These are phyloP conservation scores for Pedetes capensis DNA, from an alignment of 2,113 vertebrate genomes.

Conservation along the genomic window DNA sequence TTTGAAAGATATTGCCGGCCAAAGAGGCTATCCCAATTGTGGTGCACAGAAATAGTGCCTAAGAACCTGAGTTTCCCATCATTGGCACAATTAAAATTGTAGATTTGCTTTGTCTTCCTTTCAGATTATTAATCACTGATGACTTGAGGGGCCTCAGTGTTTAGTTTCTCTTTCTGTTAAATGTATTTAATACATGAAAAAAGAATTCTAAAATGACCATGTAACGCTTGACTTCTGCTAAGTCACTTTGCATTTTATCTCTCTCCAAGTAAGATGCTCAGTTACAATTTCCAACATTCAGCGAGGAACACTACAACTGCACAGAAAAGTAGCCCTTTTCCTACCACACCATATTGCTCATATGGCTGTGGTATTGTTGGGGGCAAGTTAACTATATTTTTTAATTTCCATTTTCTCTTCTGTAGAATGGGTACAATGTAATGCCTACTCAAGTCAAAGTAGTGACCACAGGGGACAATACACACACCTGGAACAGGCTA, in stretches of 20 bases:
- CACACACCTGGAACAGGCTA: neutral
- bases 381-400: neutral
- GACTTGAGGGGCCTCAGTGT: neutral
- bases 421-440: neutral
- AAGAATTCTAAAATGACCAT: neutral
- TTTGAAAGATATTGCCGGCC: neutral
- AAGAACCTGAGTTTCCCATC: neutral
- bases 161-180: conserved; percentile 22
- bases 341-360: too few relatives aligned
- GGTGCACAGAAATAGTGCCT: accelerated
- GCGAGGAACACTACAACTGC: neutral
- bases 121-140: neutral
- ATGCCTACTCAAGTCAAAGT: neutral
- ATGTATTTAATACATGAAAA: neutral
- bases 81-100: neutral
- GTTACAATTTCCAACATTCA: neutral
- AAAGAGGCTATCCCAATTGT: neutral
- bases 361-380: neutral
- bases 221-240: neutral
- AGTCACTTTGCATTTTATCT: neutral
- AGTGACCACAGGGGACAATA: too few relatives aligned
- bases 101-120: neutral
- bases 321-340: neutral
- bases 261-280: neutral
- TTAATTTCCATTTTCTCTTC: neutral